phyloP scores from a whole-genome alignment of 2,888 invertebrate species.

The Punctoribates punctum region DNA sequence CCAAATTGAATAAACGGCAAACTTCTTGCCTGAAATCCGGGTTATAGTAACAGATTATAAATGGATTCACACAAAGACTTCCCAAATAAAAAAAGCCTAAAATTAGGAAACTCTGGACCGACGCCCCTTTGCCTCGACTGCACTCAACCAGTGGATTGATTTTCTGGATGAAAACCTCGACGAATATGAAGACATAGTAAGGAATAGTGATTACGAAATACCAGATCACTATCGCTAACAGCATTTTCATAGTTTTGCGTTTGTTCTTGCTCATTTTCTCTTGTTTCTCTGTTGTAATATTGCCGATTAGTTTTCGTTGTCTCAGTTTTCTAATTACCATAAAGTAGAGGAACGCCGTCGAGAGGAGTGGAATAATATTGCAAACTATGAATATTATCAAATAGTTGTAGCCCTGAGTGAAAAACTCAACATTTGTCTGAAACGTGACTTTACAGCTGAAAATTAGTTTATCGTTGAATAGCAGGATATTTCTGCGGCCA shows the following conservation, averaged over 20 bases:
- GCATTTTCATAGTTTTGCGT: neutral
- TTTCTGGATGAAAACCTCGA: neutral
- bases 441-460: neutral
- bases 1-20: neutral
- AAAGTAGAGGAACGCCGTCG: neutral
- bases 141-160: neutral
- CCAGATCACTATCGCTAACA: slow-evolving; percentile 15
- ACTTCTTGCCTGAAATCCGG: neutral
- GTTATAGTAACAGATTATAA: slow-evolving; percentile 10
- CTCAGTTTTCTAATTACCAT: neutral
- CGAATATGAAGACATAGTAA: neutral
- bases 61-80: slow-evolving; percentile 10
- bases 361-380: neutral
- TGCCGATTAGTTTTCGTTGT: neutral
- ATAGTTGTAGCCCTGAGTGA: neutral
- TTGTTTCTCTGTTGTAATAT: neutral
- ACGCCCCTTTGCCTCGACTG: too few relatives aligned
- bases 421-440: neutral
- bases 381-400: neutral
- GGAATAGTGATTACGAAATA: neutral
- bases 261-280: neutral
- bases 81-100: neutral
- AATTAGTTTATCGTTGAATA: neutral
- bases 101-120: neutral
- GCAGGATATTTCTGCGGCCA: neutral